Percentiles rank a stretch among this genome's conserved stretches.
These are phyloP conservation scores for Julus scandinavius DNA, from an alignment of 2,888 invertebrate genomes.

Conservation along the genomic window DNA sequence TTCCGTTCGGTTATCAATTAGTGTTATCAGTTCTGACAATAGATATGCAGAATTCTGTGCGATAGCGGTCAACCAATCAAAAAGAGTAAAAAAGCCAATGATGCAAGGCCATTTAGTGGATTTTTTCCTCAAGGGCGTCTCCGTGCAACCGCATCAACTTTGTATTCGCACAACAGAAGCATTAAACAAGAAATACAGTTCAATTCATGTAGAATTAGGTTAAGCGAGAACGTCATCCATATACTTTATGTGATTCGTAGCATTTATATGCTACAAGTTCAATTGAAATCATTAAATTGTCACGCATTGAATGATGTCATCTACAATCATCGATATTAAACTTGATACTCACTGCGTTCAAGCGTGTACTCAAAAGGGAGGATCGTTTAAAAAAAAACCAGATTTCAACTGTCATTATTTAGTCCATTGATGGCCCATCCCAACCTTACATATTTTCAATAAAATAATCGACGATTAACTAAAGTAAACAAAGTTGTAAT, in stretches of 20 bases:
- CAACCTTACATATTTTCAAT: no score
- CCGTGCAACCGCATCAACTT: conserved; percentile 4
- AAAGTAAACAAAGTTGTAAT: no score
- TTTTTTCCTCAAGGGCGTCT: conserved; percentile 8
- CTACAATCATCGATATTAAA: no score
- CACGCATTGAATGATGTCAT: no score
- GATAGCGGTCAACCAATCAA: conserved; percentile 8
- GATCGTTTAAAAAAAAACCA: no score
- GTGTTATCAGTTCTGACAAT: conserved; percentile 35
- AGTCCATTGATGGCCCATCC: no score
- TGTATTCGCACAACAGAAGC: neutral
- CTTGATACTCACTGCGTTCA: no score
- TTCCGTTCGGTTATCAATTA: conserved; percentile 23
- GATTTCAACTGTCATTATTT: no score
- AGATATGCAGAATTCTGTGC: neutral
- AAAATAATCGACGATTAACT: no score
- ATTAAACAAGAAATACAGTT: neutral
- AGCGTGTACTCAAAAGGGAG: no score
- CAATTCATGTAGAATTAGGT: neutral
- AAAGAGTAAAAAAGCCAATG: neutral
- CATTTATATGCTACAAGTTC: no score
- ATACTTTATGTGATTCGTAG: neutral
- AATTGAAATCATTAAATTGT: no score
- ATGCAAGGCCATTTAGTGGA: neutral
- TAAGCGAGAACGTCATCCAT: neutral